These are phyloP conservation scores for Trichogramma dendrolimi DNA, from an alignment of 2,888 invertebrate genomes.

Conservation along the genomic window DNA sequence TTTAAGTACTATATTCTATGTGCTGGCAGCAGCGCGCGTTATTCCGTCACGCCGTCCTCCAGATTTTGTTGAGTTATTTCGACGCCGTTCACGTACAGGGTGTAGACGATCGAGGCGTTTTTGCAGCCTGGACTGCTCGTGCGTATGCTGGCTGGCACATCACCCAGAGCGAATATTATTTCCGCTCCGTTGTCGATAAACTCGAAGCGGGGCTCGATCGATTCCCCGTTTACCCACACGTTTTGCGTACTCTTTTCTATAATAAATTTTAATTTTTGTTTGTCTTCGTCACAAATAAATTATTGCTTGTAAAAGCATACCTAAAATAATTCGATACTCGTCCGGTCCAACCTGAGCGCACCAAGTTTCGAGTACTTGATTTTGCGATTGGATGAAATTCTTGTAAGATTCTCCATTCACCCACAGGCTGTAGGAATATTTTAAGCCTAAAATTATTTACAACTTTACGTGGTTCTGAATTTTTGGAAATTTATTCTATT, in stretches of 20 bases:
- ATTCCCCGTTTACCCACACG: conserved; percentile 71
- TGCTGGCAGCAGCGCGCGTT: not conserved
- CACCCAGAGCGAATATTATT: conserved; percentile 67
- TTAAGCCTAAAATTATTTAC: conserved; percentile 57
- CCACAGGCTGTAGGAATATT: conserved; percentile 75
- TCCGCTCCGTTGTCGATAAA: conserved; percentile 84
- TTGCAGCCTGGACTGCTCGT: conserved; percentile 44
- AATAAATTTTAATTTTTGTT: conserved; percentile 2
- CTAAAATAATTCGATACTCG: conserved; percentile 68
- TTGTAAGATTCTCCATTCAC: conserved; percentile 78
- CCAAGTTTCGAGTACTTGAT: conserved; percentile 75
- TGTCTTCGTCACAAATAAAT: not conserved
- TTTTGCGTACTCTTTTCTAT: conserved; percentile 63
- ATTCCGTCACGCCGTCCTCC: not conserved
- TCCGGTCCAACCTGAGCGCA: conserved; percentile 55
- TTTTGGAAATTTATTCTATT: not conserved
- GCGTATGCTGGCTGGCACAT: conserved; percentile 54
- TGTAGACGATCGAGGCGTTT: conserved; percentile 42
- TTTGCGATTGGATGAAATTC: conserved; percentile 77
- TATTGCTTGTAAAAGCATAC: conserved; percentile 51
- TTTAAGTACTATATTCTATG: not conserved
- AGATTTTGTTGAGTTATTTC: conserved; percentile 37
- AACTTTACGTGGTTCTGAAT: too few relatives aligned
- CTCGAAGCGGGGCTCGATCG: conserved; percentile 55
- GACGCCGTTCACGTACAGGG: conserved; percentile 39